Conservation (phyloP, 2,888 invertebrate species). For the Capitulum mitella region DNA sequence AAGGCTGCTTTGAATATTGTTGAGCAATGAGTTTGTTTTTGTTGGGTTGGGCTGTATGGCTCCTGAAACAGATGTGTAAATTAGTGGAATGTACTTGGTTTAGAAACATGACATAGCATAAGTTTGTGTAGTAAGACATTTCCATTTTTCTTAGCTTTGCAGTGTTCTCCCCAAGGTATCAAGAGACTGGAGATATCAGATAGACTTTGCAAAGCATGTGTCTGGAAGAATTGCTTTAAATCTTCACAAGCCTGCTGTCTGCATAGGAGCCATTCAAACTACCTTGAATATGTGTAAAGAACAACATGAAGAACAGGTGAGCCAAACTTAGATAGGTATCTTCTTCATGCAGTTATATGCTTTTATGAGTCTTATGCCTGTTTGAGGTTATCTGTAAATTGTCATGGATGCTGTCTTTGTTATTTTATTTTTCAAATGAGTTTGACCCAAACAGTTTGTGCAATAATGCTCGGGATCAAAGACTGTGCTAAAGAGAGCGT, state of each 20-base stretch:
- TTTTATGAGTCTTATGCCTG: not conserved
- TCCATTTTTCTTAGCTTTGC: not conserved
- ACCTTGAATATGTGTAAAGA: not conserved
- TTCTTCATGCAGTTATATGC: not conserved
- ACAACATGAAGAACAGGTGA: not conserved
- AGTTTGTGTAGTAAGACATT: no score
- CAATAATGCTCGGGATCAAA: not conserved
- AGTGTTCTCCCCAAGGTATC: not conserved
- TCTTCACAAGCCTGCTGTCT: not conserved
- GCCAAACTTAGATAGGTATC: not conserved
- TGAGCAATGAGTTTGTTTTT: no score
- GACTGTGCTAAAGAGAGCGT: no score
- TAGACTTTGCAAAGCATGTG: not conserved
- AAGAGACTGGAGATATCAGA: conserved; percentile 6
- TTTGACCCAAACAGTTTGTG: not conserved
- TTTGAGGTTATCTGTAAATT: not conserved
- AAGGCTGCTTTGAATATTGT: no score
- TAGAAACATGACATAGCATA: no score
- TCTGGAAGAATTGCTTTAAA: not conserved
- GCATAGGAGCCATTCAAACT: not conserved
- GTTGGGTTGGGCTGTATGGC: no score
- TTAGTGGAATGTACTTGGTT: no score
- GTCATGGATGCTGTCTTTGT: not conserved
- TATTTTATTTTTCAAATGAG: not conserved
- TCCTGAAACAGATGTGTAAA: no score